These are phyloP conservation scores for Microplitis deprimator DNA, from an alignment of 2,888 invertebrate species.

Conservation along the genomic window DNA sequence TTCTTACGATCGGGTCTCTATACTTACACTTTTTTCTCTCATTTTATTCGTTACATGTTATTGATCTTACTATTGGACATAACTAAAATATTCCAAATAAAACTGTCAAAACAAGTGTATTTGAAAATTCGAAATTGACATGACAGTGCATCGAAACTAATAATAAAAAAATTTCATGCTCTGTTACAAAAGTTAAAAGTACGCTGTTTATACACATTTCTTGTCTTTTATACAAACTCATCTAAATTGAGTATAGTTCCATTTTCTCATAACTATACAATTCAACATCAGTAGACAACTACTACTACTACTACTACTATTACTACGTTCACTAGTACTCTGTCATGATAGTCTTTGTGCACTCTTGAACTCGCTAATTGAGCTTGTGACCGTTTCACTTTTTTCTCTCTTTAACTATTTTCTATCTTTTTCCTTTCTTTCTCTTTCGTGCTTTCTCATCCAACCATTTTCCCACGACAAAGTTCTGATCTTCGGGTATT, in stretches of 20 bases:
- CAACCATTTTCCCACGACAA: background rate
- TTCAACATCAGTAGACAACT: background rate
- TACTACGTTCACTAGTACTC: background rate
- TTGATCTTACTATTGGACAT: background rate
- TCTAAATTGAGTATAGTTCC: background rate
- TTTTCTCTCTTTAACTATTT: constrained; percentile 24
- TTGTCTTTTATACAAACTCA: background rate
- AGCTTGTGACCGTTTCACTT: constrained; percentile 41
- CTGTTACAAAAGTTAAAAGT: background rate
- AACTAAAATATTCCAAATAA: background rate
- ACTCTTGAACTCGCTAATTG: constrained; percentile 46
- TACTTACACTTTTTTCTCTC: background rate
- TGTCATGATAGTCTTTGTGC: constrained; percentile 21
- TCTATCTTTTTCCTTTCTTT: constrained; percentile 37
- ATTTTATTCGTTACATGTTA: background rate
- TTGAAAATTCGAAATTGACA: background rate
- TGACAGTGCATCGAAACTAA: background rate
- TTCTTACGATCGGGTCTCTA: background rate
- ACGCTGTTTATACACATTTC: background rate
- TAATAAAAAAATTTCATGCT: background rate
- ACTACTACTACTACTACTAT: background rate
- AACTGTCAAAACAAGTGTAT: background rate
- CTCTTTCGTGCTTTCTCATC: background rate
- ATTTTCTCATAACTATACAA: background rate
- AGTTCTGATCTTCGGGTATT: constrained; percentile 22